Evolutionary conservation across 1,140 invertebrate species (phyloP).

Genomic region (Aricia agestis): DNA sequence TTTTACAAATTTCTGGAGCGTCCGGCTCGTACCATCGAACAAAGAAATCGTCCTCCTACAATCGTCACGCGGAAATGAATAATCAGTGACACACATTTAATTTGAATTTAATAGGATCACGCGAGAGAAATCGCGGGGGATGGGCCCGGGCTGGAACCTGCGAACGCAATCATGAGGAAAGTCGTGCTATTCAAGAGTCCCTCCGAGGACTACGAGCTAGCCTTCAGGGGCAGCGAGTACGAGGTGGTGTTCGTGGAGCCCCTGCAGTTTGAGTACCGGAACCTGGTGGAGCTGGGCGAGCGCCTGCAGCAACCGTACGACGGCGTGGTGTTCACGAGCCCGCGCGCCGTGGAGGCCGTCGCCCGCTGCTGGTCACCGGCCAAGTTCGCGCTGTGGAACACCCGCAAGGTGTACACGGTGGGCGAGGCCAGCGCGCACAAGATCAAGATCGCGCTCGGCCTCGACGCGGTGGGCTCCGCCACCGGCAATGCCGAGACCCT

Average conservation of each 20-base stretch:
- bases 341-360: conserved; percentile 73
- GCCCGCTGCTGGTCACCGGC: conserved; percentile 61
- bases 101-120: background rate
- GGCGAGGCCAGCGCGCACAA: conserved; percentile 72
- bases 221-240: conserved; percentile 63
- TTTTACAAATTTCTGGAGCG: no score
- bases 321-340: conserved; percentile 76
- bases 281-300: conserved; percentile 52
- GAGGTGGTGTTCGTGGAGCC: conserved; percentile 75
- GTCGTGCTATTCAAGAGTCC: conserved; percentile 76
- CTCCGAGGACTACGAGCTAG: conserved; percentile 74
- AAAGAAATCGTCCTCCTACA: background rate
- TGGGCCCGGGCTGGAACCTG: background rate
- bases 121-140: background rate
- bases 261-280: conserved; percentile 68
- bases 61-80: background rate
- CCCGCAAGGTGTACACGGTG: conserved; percentile 73
- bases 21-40: background rate
- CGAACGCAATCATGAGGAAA: conserved; percentile 52
- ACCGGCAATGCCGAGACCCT: conserved; percentile 75
- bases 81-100: background rate
- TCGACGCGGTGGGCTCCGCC: conserved; percentile 69
- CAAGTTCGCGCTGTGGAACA: conserved; percentile 69
- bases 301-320: conserved; percentile 68
- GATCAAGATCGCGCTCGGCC: conserved; percentile 60